Percentiles rank a stretch among this genome's conserved stretches.
Evolutionary conservation across 1,140 invertebrate species (phyloP).

Genomic region (Phymastichus coffea): DNA sequence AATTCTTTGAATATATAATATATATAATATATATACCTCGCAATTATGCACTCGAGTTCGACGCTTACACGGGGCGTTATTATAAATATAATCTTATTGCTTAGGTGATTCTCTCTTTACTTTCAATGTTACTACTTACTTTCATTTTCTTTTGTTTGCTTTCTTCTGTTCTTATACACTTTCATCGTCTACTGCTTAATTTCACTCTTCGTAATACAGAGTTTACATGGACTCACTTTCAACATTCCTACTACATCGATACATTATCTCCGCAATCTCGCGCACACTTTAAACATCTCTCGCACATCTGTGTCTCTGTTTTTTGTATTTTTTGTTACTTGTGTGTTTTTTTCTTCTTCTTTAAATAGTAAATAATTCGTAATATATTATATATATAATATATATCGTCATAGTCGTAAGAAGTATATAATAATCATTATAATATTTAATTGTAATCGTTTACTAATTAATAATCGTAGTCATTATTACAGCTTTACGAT

Average conservation of each 20-base stretch:
- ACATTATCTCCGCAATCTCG: no score
- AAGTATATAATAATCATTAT: slow-evolving; percentile 30
- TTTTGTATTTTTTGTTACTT: neutral
- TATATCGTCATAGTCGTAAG: slow-evolving; percentile 32
- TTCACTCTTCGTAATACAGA: no score
- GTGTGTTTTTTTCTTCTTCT: no score
- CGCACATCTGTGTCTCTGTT: neutral
- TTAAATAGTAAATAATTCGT: slow-evolving; percentile 29
- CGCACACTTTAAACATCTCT: no score
- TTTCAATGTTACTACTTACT: neutral
- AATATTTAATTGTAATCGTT: slow-evolving; percentile 29
- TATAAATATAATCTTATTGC: slow-evolving; percentile 51
- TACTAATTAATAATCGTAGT: slow-evolving; percentile 28
- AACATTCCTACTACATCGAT: no score
- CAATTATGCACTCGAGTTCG: slow-evolving; percentile 27
- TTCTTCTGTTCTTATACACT: slow-evolving; percentile 3
- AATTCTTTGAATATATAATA: slow-evolving; percentile 31
- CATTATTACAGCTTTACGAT: slow-evolving; percentile 42
- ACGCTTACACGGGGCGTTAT: slow-evolving; percentile 29
- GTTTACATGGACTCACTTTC: no score
- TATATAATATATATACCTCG: slow-evolving; percentile 30
- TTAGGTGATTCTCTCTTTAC: slow-evolving; percentile 36
- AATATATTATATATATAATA: slow-evolving; percentile 37
- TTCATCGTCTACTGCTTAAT: neutral
- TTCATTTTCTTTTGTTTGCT: slow-evolving; percentile 16